Conservation (phyloP, 2,797 vertebrate species). For the Chelon auratus region DNA sequence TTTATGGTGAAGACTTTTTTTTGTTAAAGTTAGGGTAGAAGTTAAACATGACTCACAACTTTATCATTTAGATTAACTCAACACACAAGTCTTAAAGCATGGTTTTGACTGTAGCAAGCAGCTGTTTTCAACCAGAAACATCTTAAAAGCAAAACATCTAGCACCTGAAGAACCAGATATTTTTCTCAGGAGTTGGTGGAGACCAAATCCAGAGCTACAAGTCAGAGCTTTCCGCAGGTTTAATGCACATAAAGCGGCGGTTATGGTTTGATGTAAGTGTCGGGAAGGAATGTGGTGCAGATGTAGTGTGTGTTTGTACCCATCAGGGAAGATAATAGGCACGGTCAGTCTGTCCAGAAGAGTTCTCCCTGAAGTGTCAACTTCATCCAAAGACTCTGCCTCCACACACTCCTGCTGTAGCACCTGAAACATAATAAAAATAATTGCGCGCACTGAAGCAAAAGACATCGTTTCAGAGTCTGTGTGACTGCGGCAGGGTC, state of each 20-base stretch:
- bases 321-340: conserved; percentile 96
- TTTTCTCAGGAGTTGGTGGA: too few relatives aligned
- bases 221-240: background rate
- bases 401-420: conserved; percentile 69
- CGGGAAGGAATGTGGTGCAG: background rate
- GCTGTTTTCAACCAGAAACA: too few relatives aligned
- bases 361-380: conserved; percentile 92
- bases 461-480: too few relatives aligned
- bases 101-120: too few relatives aligned
- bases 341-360: conserved; percentile 94
- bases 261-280: background rate
- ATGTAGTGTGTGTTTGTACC: conserved; percentile 79
- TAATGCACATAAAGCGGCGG: background rate
- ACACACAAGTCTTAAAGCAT: too few relatives aligned
- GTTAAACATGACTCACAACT: too few relatives aligned
- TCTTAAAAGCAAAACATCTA: too few relatives aligned
- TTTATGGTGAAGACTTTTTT: too few relatives aligned
- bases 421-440: conserved; percentile 53
- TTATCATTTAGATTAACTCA: too few relatives aligned
- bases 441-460: background rate
- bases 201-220: background rate
- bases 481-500: background rate
- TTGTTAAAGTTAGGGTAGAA: too few relatives aligned
- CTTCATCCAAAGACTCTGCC: conserved; percentile 91
- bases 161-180: too few relatives aligned